These are phyloP conservation scores for Amphibalanus amphitrite DNA, from an alignment of 1,140 invertebrate genomes.

Conservation along the genomic window DNA sequence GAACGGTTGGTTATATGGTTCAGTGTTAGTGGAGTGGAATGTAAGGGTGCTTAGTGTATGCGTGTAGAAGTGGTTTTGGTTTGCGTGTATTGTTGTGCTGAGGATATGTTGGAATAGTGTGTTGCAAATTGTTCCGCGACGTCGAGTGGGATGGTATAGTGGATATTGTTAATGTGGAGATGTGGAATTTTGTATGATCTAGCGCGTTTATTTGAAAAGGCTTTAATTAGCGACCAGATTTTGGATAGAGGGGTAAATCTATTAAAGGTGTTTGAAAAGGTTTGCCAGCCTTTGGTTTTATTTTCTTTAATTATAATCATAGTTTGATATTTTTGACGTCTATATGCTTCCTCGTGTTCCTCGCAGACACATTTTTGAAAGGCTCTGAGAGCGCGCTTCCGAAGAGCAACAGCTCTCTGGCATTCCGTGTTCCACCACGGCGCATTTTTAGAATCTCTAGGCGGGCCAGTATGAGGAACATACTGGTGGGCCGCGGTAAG, in stretches of 20 bases:
- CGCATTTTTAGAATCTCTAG: not conserved
- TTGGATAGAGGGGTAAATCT: not conserved
- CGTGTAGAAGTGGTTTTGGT: not conserved
- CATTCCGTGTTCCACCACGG: not conserved
- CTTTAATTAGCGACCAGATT: not conserved
- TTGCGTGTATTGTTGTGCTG: not conserved
- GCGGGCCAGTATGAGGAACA: not conserved
- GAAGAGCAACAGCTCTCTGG: not conserved
- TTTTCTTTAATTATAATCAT: not conserved
- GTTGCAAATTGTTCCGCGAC: not conserved
- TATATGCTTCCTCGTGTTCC: too few relatives aligned
- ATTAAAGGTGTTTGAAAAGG: not conserved
- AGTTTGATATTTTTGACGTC: too few relatives aligned
- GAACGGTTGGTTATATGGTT: not conserved
- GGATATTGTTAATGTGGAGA: not conserved
- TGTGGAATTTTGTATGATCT: not conserved
- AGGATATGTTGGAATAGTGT: not conserved
- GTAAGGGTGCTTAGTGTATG: constrained; percentile 1
- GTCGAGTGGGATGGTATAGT: not conserved
- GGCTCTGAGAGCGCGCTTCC: too few relatives aligned
- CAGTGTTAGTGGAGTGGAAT: not conserved
- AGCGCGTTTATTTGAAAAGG: not conserved
- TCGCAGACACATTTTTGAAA: too few relatives aligned
- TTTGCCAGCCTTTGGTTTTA: not conserved
- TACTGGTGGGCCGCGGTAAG: not conserved